phyloP scores from a whole-genome alignment of 2,888 invertebrate genomes.

The Hermodice carunculata region DNA sequence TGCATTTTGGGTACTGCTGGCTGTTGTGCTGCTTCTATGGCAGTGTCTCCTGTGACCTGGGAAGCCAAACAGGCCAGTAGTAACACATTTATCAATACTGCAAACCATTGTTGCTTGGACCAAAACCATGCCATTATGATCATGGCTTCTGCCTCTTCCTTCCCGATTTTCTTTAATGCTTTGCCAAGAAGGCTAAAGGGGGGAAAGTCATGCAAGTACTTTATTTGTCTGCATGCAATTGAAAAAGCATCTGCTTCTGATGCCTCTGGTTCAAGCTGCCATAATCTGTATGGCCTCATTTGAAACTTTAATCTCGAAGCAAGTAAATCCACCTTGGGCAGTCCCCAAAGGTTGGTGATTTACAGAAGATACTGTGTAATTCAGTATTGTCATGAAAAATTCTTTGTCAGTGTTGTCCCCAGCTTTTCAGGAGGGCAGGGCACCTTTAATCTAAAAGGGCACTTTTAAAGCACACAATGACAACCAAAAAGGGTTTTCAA shows the following conservation, averaged over 20 bases:
- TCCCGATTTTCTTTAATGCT: not conserved
- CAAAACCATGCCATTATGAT: slow-evolving; percentile 32
- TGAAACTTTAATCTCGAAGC: slow-evolving; percentile 7
- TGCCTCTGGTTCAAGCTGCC: slow-evolving; percentile 15
- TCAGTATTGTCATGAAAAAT: not conserved
- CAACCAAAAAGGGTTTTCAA: no score
- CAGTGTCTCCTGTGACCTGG: not conserved
- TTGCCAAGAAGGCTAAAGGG: not conserved
- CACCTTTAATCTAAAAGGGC: no score
- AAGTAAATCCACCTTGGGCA: not conserved
- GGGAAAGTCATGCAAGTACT: not conserved
- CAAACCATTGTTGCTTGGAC: slow-evolving; percentile 37
- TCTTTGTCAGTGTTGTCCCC: no score
- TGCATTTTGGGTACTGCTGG: slow-evolving; percentile 21
- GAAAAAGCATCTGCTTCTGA: slow-evolving; percentile 17
- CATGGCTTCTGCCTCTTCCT: not conserved
- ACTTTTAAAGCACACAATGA: no score
- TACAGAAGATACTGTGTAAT: not conserved
- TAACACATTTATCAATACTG: slow-evolving; percentile 12
- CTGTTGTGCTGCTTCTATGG: not conserved
- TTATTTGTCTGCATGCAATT: not conserved
- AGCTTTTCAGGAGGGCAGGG: no score
- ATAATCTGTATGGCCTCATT: slow-evolving; percentile 11
- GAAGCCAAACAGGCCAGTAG: not conserved
- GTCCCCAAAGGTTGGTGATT: not conserved